These are phyloP conservation scores for Rhinolophus ferrumequinum DNA, from an alignment of 2,113 vertebrate species.

Conservation along the genomic window DNA sequence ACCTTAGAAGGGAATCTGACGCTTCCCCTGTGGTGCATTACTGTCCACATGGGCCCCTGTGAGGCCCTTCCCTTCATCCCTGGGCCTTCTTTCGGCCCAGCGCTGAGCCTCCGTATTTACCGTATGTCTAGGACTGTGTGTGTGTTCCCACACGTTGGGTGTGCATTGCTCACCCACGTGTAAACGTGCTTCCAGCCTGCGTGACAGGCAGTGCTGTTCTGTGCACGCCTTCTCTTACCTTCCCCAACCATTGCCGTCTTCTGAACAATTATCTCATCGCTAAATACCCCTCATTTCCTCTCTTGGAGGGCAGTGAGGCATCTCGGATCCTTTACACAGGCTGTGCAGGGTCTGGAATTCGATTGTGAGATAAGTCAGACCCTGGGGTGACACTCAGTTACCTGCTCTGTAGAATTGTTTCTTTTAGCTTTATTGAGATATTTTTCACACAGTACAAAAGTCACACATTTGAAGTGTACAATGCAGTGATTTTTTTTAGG, in stretches of 20 bases:
- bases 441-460: background rate
- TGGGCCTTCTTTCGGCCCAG: background rate
- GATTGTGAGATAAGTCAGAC: background rate
- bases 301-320: background rate
- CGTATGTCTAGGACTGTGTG: background rate
- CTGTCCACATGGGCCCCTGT: background rate
- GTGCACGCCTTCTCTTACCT: background rate
- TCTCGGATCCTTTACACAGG: background rate
- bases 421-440: background rate
- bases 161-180: fast-evolving
- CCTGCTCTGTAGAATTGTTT: background rate
- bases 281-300: background rate
- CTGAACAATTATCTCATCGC: background rate
- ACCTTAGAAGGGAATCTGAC: background rate
- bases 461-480: background rate
- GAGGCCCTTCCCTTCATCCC: background rate
- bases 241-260: background rate
- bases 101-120: fast-evolving
- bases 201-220: background rate
- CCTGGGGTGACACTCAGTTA: background rate
- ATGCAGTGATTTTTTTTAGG: background rate
- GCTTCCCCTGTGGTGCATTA: background rate
- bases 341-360: background rate
- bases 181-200: background rate
- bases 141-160: fast-evolving